Base-by-base conservation (phyloP, 2,113 vertebrate species). In the Lophius piscatorius region DNA sequence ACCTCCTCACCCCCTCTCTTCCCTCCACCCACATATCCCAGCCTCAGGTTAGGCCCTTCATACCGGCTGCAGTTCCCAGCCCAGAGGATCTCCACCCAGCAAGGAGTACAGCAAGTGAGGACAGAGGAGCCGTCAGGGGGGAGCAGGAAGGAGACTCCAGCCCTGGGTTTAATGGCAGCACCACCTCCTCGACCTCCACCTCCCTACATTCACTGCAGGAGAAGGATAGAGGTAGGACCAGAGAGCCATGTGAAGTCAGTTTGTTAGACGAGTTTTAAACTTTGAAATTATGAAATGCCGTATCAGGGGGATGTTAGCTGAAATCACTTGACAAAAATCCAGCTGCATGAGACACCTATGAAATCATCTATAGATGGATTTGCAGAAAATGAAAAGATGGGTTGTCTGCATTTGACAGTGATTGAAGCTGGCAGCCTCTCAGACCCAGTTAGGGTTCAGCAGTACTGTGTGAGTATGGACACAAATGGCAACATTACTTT, bases 61-160 rank as follows among this genome's bases (percentile, higher is more conserved):
- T 76, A 5, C 92, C 64, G 0, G 18, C 91, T 0, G 85, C 92
- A 0, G 75, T 91, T 2, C 54, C 70, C 9, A 92, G 92, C 39
- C 91, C 93, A 0, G 94, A 94, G 0, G 94, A 95, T 58, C 93
- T 92, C 0, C 93, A 86, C 5, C 58, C 93, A 84, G 12, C 44
- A 91, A 91, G 91, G 66, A 94, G 93, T 0, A 89, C 92, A 36
- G 91, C 89, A 0, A 92, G 95, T 5, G 97, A 96, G 70, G 94
- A 94, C 11, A 93, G 93, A 0, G 89, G 93, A 36, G 89, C 90
- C 0, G 8, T 2, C 2, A 21, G 45, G 1, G 90, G 89, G 4
- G 95, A 94, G 64, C 95, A 92, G 2, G 94, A 95, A 28, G 68
- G 72, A 88, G 93, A 94, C 67, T 93, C 90, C 0, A 92, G 92